Base-by-base conservation (phyloP, 1,140 invertebrate species). In the Drosophila tristis region DNA sequence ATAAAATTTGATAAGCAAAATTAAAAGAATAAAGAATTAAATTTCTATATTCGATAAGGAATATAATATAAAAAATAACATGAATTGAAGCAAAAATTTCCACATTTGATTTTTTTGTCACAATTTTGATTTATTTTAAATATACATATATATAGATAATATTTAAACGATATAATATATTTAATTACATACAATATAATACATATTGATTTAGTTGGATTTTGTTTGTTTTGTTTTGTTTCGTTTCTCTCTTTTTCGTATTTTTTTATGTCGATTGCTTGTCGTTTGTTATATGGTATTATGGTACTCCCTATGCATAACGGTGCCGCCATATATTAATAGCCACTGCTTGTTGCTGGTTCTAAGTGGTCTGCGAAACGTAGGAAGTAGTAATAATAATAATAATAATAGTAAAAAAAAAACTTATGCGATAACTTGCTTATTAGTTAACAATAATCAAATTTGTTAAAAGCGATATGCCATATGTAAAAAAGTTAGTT, bases 361-460 rank as follows among this genome's bases (percentile, higher is more conserved):
- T 74, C 31, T 57, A 51, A 58, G 29, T 53, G 35, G 42, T 13
- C 26, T 59, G 9, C 43, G 11, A 11, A 45, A 39, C 57, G 15
- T 15, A 53, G 64, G 61, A 39, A 13, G 35, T 39, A 39, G 13
- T 70, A 45, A 45, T 70, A 39, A 39, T 70, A 45, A 45, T 70
- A 49, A 43, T 70, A 76, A 58, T 63, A 74, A 72, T 25, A 68
- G 47, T 74, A 74, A 66, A 54, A 70, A 75, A 74, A 64, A 67
- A 67, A 58, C 81, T 80, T 85, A 85, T 64, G 43, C 58, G 42
- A 57, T 80, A 80, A 70, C 50, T 87, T 86, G 74, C 81, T 86
- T 86, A 86, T 86, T 86, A 86, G 81, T 86, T 82, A 87, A 87
- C 78, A 86, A 86, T 82, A 72, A 68, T 70, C 50, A 78, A 82